phyloP scores from a whole-genome alignment of 2,113 vertebrate species.

The Osmerus mordax region DNA sequence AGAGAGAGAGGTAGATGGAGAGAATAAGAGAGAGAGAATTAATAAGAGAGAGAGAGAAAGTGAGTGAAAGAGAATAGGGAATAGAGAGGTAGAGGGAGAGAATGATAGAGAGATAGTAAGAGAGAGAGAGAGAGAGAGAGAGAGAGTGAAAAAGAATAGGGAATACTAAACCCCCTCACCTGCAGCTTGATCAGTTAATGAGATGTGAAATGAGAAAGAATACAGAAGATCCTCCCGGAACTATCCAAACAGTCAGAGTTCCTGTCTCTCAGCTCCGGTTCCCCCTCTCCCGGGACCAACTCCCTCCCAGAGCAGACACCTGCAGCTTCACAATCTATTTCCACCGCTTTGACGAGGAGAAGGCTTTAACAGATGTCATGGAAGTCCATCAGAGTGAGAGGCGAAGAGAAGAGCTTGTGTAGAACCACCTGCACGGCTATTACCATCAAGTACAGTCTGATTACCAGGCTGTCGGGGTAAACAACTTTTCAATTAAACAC shows the following conservation, averaged over 20 bases:
- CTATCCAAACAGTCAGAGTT: background rate
- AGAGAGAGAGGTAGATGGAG: background rate
- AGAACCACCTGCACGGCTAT: too few species aligned
- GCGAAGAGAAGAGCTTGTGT: too few species aligned
- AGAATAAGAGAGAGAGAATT: background rate
- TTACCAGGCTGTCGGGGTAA: too few species aligned
- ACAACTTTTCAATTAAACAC: too few species aligned
- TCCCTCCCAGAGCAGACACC: background rate
- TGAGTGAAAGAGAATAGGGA: background rate
- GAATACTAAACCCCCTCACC: background rate
- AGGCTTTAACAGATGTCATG: background rate
- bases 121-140: background rate
- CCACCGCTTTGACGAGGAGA: background rate
- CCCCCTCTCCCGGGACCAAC: background rate
- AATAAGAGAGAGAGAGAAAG: background rate
- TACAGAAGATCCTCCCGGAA: background rate
- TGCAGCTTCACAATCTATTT: background rate
- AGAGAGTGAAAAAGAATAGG: background rate
- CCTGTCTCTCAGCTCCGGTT: background rate
- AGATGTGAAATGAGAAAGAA: slow-evolving; percentile 2
- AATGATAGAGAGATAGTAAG: background rate
- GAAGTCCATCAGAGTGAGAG: background rate
- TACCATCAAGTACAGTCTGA: too few species aligned
- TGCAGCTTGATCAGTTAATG: slow-evolving; percentile 4
- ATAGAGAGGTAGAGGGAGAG: background rate